Conservation (phyloP, 1,140 invertebrate genomes). For the Venturia canescens region DNA sequence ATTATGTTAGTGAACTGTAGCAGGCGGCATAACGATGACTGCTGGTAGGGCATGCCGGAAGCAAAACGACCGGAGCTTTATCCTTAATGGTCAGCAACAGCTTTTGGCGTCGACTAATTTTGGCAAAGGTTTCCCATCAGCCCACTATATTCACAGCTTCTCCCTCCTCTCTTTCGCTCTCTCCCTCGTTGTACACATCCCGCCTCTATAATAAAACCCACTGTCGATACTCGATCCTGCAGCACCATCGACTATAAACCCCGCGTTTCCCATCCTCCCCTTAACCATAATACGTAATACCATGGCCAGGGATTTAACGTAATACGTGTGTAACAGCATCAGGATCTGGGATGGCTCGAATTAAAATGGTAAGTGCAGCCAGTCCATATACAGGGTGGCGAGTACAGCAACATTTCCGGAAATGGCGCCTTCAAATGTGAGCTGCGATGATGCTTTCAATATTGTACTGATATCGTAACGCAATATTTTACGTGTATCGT, state of each 20-base stretch:
- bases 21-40: no score
- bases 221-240: constrained; percentile 22
- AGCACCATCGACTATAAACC: constrained; percentile 6
- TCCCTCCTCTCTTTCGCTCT: background rate
- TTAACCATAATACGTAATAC: constrained; percentile 21
- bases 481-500: no score
- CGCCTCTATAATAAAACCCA: constrained; percentile 7
- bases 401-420: background rate
- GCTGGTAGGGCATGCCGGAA: no score
- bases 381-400: constrained; percentile 16
- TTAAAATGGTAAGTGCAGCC: background rate
- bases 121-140: constrained; percentile 43
- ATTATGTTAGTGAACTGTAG: no score
- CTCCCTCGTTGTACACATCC: background rate
- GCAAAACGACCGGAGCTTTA: constrained; percentile 48
- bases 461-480: no score
- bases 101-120: constrained; percentile 61
- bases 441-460: no score
- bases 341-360: constrained; percentile 6
- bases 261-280: background rate
- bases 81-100: constrained; percentile 58
- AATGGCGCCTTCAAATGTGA: no score
- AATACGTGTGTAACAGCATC: constrained; percentile 17
- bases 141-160: background rate
- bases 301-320: constrained; percentile 19